A percentile compares a stretch with the other conserved stretches of the same genome.
Evolutionary conservation across 2,113 vertebrate genomes (phyloP).

Genomic region (Gadus macrocephalus): DNA sequence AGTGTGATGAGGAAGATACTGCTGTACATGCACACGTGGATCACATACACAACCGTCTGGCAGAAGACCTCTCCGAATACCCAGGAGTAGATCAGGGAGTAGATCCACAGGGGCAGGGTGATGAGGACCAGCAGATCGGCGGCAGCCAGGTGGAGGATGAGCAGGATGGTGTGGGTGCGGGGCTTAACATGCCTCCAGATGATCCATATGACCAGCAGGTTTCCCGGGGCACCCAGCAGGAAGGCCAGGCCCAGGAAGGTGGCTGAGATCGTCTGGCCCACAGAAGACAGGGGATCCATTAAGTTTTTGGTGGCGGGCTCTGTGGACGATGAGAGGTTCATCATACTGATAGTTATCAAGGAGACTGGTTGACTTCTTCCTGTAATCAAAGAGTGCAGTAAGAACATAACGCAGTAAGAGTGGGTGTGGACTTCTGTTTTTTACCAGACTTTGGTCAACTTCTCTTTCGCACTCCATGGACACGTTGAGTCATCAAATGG

Average conservation of each 20-base stretch:
- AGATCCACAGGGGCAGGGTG: constrained; percentile 78
- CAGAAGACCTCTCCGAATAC: constrained; percentile 67
- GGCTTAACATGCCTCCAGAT: constrained; percentile 68
- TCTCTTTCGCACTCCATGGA: too few relatives aligned
- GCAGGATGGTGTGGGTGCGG: constrained; percentile 69
- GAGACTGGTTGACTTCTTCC: too few relatives aligned
- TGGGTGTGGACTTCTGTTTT: too few relatives aligned
- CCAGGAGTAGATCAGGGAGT: constrained; percentile 69
- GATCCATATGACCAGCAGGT: constrained; percentile 76
- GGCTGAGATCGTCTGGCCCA: too few relatives aligned
- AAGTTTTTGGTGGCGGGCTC: too few relatives aligned
- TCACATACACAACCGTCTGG: constrained; percentile 66
- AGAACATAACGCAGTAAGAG: too few relatives aligned
- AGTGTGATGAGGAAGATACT: constrained; percentile 74
- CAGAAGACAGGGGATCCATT: too few relatives aligned
- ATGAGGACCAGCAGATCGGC: constrained; percentile 74
- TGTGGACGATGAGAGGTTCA: too few relatives aligned
- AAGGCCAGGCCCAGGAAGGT: constrained; percentile 65
- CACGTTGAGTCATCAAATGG: too few relatives aligned
- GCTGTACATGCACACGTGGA: constrained; percentile 72
- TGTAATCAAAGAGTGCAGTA: too few relatives aligned
- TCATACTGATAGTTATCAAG: too few relatives aligned
- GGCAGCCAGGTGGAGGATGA: constrained; percentile 70
- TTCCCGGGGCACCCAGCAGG: constrained; percentile 68
- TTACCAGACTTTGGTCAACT: too few relatives aligned